phyloP scores from a whole-genome alignment of 1,140 invertebrate species.

The Magallana gigas region DNA sequence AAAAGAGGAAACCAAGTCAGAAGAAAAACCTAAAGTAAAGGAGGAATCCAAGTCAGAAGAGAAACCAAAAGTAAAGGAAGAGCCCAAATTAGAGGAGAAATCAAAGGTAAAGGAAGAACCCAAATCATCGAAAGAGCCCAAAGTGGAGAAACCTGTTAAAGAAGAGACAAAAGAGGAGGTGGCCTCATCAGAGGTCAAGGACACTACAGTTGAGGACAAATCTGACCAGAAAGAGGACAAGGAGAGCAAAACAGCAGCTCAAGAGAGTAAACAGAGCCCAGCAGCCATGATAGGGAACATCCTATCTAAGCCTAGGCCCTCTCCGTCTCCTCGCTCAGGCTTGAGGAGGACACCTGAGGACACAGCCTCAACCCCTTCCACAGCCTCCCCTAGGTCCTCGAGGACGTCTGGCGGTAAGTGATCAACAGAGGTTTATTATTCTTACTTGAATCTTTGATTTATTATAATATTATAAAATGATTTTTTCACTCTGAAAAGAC shows the following conservation, averaged over 20 bases:
- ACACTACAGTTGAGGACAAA: conserved; percentile 18
- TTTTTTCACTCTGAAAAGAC: neutral
- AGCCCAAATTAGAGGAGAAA: no score
- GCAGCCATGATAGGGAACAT: neutral
- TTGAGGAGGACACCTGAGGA: neutral
- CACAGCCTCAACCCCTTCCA: neutral
- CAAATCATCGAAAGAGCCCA: neutral
- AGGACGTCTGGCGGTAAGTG: neutral
- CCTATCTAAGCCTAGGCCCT: neutral
- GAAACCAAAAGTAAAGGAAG: neutral
- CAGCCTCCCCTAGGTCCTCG: neutral
- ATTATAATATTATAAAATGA: no score
- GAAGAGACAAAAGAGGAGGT: conserved; percentile 22
- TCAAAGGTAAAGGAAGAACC: neutral
- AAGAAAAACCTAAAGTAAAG: neutral
- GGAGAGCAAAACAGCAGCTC: neutral
- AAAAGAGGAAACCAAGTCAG: neutral
- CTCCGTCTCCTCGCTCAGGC: neutral
- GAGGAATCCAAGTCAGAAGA: neutral
- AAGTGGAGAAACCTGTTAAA: neutral
- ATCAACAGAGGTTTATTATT: no score
- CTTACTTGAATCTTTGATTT: neutral
- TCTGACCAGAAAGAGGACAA: neutral
- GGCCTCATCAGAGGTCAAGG: neutral
- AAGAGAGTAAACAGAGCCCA: conserved; percentile 13